Conservation (phyloP, 1,140 invertebrate species). For the Penaeus chinensis region DNA sequence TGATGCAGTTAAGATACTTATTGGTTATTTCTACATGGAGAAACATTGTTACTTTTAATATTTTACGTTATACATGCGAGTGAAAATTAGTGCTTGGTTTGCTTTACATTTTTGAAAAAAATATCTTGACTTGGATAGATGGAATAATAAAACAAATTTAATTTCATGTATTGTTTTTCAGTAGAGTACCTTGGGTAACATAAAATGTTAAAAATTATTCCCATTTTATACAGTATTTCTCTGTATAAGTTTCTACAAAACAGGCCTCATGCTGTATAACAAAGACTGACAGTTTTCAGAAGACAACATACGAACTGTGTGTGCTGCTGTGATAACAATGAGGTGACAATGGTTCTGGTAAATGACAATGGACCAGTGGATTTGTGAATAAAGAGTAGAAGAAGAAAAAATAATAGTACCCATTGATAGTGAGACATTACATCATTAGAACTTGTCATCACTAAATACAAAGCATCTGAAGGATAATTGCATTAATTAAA, state of each 20-base stretch:
- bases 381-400: background rate
- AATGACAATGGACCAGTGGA: background rate
- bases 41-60: no score
- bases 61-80: no score
- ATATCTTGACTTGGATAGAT: no score
- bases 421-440: background rate
- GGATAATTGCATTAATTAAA: no score
- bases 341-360: slow-evolving; percentile 6
- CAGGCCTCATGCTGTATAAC: slow-evolving; percentile 46
- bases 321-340: slow-evolving; percentile 40
- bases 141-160: slow-evolving; percentile 11
- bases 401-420: slow-evolving; percentile 7
- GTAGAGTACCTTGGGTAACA: slow-evolving; percentile 46
- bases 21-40: no score
- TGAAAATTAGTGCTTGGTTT: no score
- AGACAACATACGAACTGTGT: slow-evolving; percentile 40
- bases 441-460: no score
- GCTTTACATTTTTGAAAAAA: no score
- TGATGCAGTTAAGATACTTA: no score
- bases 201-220: slow-evolving; percentile 51
- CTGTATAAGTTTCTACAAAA: slow-evolving; percentile 47
- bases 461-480: no score
- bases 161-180: slow-evolving; percentile 32
- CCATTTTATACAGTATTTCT: slow-evolving; percentile 48
- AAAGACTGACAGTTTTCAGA: slow-evolving; percentile 47